Conservation (phyloP, 1,140 invertebrate genomes). For the Physella acuta region DNA sequence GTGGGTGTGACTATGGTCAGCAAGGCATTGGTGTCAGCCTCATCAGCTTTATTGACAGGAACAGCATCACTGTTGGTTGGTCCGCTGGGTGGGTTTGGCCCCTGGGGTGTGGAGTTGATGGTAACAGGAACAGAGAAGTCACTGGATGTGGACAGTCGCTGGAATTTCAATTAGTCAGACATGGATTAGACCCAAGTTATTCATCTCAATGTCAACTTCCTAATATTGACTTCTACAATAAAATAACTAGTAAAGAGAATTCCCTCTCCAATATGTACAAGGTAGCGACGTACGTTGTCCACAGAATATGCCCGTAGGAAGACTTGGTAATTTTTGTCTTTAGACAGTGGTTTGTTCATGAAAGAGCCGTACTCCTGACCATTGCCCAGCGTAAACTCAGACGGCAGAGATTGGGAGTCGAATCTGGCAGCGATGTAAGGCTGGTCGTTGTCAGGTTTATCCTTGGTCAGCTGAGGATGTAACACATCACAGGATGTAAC, state of each 20-base stretch:
- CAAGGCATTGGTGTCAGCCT: conserved; percentile 35
- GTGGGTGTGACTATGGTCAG: conserved; percentile 53
- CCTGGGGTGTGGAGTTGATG: conserved; percentile 65
- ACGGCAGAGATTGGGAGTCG: conserved; percentile 43
- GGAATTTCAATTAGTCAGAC: too few species aligned
- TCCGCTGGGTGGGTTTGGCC: background rate
- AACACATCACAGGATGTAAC: too few species aligned
- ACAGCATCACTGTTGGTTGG: background rate
- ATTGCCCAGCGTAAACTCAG: conserved; percentile 47
- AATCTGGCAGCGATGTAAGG: conserved; percentile 55
- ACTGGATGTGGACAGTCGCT: conserved; percentile 90
- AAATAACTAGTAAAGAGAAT: too few species aligned
- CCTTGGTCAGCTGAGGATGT: conserved; percentile 38
- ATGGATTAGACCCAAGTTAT: too few species aligned
- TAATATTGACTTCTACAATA: too few species aligned
- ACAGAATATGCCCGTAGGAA: conserved; percentile 54
- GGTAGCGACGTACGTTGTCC: conserved; percentile 40
- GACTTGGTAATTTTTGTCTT: conserved; percentile 41
- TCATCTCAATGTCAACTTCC: too few species aligned
- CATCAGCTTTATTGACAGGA: background rate
- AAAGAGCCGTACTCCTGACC: conserved; percentile 45
- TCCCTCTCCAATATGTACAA: too few species aligned
- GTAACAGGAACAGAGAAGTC: conserved; percentile 78
- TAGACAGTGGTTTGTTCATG: conserved; percentile 43
- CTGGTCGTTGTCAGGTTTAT: conserved; percentile 25